Conservation (phyloP, 2,113 vertebrate genomes). For the Toxostoma redivivum region DNA sequence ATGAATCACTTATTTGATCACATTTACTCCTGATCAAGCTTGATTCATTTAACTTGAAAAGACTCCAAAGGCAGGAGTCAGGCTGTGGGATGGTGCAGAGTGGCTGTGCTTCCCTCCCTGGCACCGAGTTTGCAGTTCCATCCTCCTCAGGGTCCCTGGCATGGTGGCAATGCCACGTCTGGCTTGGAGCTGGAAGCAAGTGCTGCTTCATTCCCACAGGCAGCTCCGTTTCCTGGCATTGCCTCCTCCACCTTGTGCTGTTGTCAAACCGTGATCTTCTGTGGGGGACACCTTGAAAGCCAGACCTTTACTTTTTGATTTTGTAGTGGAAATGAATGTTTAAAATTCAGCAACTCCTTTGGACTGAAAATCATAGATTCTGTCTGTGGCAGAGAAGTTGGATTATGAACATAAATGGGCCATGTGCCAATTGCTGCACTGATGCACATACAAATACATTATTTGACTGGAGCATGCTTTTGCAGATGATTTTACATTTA, state of each 20-base stretch:
- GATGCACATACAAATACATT: not conserved
- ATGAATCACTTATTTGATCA: not conserved
- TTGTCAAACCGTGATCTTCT: not conserved
- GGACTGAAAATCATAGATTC: not conserved
- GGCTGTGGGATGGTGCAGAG: not conserved
- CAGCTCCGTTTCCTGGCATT: not conserved
- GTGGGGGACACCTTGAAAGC: rapidly evolving
- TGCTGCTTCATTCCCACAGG: rapidly evolving
- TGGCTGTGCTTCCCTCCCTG: not conserved
- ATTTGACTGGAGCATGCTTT: not conserved
- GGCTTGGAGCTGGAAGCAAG: not conserved
- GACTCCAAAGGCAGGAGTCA: not conserved
- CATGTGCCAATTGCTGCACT: not conserved
- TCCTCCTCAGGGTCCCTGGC: not conserved
- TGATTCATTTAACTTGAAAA: not conserved
- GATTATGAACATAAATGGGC: not conserved
- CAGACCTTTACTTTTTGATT: not conserved
- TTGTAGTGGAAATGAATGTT: not conserved
- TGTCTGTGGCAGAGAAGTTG: not conserved
- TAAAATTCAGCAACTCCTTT: not conserved
- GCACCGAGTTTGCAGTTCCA: not conserved
- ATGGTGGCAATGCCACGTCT: rapidly evolving
- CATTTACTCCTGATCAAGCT: not conserved
- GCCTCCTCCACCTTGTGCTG: rapidly evolving
- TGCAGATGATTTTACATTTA: not conserved